Evolutionary conservation across 2,888 invertebrate species (phyloP), one percentile per base, ranked within the genome.

Genomic region (Tenthredo notha): DNA sequence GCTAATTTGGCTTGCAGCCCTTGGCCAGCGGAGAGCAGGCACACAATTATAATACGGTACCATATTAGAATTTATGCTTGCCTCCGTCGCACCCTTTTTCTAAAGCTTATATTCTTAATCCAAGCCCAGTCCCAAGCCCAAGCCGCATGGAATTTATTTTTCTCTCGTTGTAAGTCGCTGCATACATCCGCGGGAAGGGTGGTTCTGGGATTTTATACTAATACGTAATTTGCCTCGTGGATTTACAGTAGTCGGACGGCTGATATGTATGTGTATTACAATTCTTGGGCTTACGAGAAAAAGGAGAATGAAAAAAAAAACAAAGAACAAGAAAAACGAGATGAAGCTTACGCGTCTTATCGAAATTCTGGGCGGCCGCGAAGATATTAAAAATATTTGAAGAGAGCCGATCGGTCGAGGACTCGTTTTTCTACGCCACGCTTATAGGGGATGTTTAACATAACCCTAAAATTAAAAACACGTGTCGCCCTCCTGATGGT

Each of bases 51-150:
- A 92, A 92, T 92, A 91, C 90, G 83, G 58, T 80, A 80, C 90
- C 92, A 90, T 92, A 93, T 93, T 93, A 92, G 92, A 93, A 93
- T 93, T 93, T 93, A 93, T 93, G 92, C 88, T 89, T 86, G 86
- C 87, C 89, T 89, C 89, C 88, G 89, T 90, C 89, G 89, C 89
- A 90, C 90, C 91, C 91, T 92, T 93, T 92, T 92, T 91, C 91
- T 90, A 90, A 92, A 92, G 92, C 93, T 93, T 92, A 92, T 90
- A 90, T 91, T 89, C 91, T 92, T 93, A 93, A 92, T 92, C 93
- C 93, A 40, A 61, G 82, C 75, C 50, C 29, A 50, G 25, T 25
- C 78, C 58, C 50, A 33, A 47, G 29, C 61, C 58, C 58, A 54
- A 37, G 78, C 77, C 77, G 88, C 87, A 90, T 91, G 90, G 91